Evolutionary conservation across 1,140 invertebrate species (phyloP), one percentile per base, ranked within the genome.

Genomic region (Phthorimaea operculella): DNA sequence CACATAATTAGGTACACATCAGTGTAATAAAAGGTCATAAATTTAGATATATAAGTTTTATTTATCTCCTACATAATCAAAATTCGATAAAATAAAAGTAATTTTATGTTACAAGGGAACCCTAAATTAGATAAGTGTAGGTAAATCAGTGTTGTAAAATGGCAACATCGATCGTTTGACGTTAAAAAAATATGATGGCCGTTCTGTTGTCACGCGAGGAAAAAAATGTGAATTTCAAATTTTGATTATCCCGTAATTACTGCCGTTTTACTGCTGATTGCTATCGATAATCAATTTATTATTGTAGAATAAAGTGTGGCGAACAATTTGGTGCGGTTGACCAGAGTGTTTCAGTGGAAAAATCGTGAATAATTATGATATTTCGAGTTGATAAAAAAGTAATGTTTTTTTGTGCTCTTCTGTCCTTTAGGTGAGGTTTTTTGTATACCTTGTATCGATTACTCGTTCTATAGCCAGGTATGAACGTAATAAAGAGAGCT

Each of bases 221-320:
- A 74, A 65, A 75, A 78, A 75, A 71, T 68, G 65, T 70, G 63
- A 72, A 74, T 74, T 66, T 68, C 18, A 34, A 64, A 62, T 59
- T 67, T 60, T 48, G 58, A 64, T 60, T 60, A 60, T 59, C 47
- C 48, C 58, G 59, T 54, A 69, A 69, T 62, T 59, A 54, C 54
- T 47, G 17, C 49, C 61, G 45, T 62, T 62, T 68, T 69, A 64
- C 67, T 64, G 63, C 47, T 60, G 56, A 16, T 48, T 17, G 15
- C 33, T 45, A 45, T 52, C 34, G 48, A 45, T 12, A 17, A 10
- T 17, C 15, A 52, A 58, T 48, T 15, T 51, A 45, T 45, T 45
- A 54, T 18, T 57, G 34, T 17, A 44, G 44, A 33, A 18, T 0
- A 47, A 16, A 16, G 51, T 39, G 14, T 52, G 0, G 44, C 44